Evolutionary conservation across 2,888 invertebrate species (phyloP).

Genomic region (Callyntrura sp.): DNA sequence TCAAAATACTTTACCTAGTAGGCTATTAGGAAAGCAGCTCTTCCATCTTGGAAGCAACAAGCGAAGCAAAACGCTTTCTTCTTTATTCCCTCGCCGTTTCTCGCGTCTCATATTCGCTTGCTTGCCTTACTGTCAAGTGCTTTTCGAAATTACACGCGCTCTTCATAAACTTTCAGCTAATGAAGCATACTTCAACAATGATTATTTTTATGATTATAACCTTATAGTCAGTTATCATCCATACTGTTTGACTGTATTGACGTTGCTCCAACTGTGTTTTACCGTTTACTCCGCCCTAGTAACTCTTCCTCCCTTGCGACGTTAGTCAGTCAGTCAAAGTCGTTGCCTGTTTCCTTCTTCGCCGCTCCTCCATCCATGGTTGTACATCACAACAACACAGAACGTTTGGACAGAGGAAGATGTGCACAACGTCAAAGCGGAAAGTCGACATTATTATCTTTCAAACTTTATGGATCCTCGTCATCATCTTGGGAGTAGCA

Average conservation of each 20-base stretch:
- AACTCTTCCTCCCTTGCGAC: background rate
- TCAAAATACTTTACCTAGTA: background rate
- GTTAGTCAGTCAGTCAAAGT: constrained; percentile 9
- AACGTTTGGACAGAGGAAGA: too few species aligned
- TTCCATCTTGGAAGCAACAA: background rate
- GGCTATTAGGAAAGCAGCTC: background rate
- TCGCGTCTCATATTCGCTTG: background rate
- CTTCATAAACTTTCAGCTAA: background rate
- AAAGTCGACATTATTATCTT: background rate
- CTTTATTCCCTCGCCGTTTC: constrained; percentile 22
- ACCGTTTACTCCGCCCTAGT: background rate
- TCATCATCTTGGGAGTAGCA: constrained; percentile 5
- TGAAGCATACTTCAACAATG: background rate
- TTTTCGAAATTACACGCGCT: background rate
- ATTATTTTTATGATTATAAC: constrained; percentile 1
- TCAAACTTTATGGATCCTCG: background rate
- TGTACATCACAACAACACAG: background rate
- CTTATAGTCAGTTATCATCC: background rate
- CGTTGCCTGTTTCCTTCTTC: background rate
- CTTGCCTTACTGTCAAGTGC: background rate
- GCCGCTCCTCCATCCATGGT: background rate
- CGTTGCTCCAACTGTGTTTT: background rate
- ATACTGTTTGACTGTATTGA: background rate
- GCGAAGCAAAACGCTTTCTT: constrained; percentile 8
- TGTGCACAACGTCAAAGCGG: background rate